A percentile compares a stretch with the other conserved stretches of the same genome.
phyloP scores from a whole-genome alignment of 2,113 vertebrate genomes.

The Myocastor coypus region DNA sequence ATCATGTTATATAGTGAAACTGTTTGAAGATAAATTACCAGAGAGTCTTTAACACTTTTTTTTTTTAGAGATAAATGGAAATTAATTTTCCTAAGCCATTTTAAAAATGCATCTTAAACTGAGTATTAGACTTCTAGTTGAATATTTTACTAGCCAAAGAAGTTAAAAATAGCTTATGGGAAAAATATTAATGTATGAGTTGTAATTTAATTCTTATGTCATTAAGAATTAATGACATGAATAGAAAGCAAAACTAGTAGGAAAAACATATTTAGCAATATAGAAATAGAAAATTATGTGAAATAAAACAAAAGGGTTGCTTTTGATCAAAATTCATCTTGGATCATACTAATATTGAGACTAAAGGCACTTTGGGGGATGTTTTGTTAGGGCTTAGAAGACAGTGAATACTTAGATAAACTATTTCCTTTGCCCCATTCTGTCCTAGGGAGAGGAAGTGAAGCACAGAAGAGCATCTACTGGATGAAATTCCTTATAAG shows the following conservation, averaged over 20 bases:
- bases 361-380: constrained; percentile 77
- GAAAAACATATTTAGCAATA: not conserved
- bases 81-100: constrained; percentile 42
- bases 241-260: constrained; percentile 46
- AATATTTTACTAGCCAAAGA: constrained; percentile 40
- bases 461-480: constrained; percentile 78
- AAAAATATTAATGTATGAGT: constrained; percentile 21
- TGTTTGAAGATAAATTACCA: constrained; percentile 42
- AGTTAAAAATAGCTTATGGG: constrained; percentile 26
- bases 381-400: constrained; percentile 74
- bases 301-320: constrained; percentile 23
- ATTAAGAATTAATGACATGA: not conserved
- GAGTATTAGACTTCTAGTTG: constrained; percentile 10
- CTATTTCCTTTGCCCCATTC: constrained; percentile 73
- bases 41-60: not conserved
- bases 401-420: constrained; percentile 78
- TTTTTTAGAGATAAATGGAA: constrained; percentile 58
- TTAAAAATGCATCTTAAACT: constrained; percentile 65
- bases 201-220: constrained; percentile 48
- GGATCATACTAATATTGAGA: constrained; percentile 70
- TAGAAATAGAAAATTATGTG: not conserved
- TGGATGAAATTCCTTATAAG: constrained; percentile 85
- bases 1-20: constrained; percentile 14
- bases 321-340: constrained; percentile 46
- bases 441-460: constrained; percentile 82